phyloP scores from a whole-genome alignment of 1,140 invertebrate genomes.

The Ceratitis capitata region DNA sequence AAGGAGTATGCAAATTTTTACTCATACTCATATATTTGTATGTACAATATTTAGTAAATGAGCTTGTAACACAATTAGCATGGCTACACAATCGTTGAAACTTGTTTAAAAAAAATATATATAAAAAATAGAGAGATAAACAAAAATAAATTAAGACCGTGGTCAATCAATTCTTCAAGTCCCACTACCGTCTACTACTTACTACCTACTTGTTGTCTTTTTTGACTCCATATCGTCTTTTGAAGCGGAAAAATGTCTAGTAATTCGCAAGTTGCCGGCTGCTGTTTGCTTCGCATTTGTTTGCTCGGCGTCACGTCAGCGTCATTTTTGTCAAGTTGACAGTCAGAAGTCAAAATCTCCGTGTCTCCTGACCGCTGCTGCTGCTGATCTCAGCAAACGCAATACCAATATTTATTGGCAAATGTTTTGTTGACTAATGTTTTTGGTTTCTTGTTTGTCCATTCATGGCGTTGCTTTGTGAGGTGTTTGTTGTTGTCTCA shows the following conservation, averaged over 20 bases:
- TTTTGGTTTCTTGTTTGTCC: background rate
- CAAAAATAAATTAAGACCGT: background rate
- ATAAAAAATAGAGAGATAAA: too few species aligned
- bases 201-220: background rate
- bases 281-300: background rate
- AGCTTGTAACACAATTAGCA: background rate
- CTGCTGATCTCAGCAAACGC: background rate
- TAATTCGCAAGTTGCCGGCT: background rate
- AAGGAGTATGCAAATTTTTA: background rate
- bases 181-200: background rate
- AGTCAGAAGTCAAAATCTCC: slow-evolving; percentile 8
- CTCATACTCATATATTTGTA: background rate
- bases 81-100: background rate
- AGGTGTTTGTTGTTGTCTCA: background rate
- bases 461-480: background rate
- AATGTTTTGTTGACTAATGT: background rate
- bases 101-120: too few species aligned
- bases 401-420: slow-evolving; percentile 24
- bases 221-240: background rate
- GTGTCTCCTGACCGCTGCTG: background rate
- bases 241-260: background rate
- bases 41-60: slow-evolving; percentile 1
- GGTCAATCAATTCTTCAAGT: background rate
- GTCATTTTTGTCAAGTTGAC: background rate
- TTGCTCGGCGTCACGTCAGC: too few species aligned